Conservation (phyloP, 1,140 invertebrate genomes). For the Drosophila pruinosa region DNA sequence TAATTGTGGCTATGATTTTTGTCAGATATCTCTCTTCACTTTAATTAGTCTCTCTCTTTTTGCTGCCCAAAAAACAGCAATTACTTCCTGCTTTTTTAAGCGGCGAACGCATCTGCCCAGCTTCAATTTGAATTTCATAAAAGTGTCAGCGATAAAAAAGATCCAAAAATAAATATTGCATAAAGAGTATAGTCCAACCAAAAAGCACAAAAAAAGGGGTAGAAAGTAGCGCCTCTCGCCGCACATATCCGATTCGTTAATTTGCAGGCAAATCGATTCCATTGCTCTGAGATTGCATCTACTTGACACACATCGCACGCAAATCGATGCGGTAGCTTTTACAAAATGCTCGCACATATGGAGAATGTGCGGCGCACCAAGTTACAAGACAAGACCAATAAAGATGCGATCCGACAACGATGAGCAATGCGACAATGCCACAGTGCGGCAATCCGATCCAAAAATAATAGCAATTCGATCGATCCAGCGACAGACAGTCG, state of each 20-base stretch:
- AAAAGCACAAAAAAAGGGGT: slow-evolving; percentile 33
- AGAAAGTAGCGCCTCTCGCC: slow-evolving; percentile 52
- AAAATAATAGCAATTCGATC: slow-evolving; percentile 52
- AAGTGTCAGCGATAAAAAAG: neutral
- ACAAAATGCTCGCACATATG: slow-evolving; percentile 51
- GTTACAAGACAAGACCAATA: slow-evolving; percentile 8
- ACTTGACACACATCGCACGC: slow-evolving; percentile 80
- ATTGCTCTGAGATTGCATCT: slow-evolving; percentile 63
- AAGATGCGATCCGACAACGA: slow-evolving; percentile 28
- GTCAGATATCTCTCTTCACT: slow-evolving; percentile 14
- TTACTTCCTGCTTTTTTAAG: slow-evolving; percentile 62
- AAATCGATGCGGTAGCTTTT: slow-evolving; percentile 79
- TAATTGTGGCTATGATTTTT: slow-evolving; percentile 74
- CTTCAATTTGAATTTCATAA: slow-evolving; percentile 66
- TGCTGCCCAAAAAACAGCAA: slow-evolving; percentile 4
- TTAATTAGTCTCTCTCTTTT: slow-evolving; percentile 49
- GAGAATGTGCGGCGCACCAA: neutral
- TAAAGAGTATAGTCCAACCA: slow-evolving; percentile 44
- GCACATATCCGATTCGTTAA: slow-evolving; percentile 71
- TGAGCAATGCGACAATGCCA: slow-evolving; percentile 31
- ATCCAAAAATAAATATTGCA: slow-evolving; percentile 64
- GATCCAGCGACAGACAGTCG: slow-evolving; percentile 6
- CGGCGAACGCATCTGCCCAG: slow-evolving; percentile 15
- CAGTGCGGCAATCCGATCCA: slow-evolving; percentile 51
- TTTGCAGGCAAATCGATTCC: slow-evolving; percentile 73